These are phyloP conservation scores for Euplagia quadripunctaria DNA, from an alignment of 2,888 invertebrate genomes.

Conservation along the genomic window DNA sequence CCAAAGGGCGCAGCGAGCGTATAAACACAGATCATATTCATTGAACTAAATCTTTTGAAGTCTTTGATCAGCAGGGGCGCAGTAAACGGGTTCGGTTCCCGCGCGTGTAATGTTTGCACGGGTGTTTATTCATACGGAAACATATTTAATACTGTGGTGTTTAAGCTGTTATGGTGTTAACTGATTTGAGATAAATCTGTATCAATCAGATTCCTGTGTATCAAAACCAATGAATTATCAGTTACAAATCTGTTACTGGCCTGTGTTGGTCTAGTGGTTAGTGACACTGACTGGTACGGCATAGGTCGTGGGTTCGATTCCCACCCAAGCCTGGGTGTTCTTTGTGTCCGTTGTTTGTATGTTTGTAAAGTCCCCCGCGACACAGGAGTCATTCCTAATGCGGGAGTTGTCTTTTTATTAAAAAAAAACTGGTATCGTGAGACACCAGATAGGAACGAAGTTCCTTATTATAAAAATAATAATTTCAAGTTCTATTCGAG, in stretches of 20 bases:
- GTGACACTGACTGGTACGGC: no score
- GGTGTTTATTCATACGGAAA: conserved; percentile 17
- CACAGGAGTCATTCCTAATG: no score
- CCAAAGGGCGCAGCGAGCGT: conserved; percentile 53
- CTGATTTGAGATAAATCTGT: conserved; percentile 8
- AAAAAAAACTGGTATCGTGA: no score
- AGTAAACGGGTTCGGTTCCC: conserved; percentile 25
- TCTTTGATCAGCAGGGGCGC: conserved; percentile 51
- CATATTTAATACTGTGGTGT: neutral
- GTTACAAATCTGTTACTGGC: neutral
- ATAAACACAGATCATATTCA: conserved; percentile 49
- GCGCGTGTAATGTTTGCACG: conserved; percentile 23
- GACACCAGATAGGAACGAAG: no score
- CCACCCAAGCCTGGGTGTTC: no score
- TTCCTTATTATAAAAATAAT: no score
- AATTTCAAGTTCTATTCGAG: no score
- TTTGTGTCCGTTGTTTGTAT: no score
- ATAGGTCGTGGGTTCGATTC: no score
- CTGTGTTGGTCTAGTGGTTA: no score
- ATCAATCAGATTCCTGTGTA: neutral
- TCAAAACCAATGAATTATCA: neutral
- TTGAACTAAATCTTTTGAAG: conserved; percentile 44
- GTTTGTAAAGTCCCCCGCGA: no score
- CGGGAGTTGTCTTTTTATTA: no score
- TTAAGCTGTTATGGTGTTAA: conserved; percentile 8